Conservation (phyloP, 64 coral and sea anemone species). For the Dendrophyllia cribrosa region DNA sequence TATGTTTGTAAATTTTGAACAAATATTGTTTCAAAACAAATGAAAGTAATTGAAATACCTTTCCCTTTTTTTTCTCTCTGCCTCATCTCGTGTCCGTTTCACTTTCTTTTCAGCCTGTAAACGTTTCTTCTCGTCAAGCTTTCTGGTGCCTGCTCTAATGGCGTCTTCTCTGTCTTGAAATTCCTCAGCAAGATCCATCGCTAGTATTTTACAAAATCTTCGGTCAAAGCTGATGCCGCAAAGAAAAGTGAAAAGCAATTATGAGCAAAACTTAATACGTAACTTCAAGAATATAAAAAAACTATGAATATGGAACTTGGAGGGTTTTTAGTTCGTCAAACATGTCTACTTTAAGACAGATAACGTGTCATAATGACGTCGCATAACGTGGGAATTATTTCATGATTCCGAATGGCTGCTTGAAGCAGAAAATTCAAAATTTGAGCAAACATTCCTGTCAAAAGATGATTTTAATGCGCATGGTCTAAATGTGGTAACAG, state of each 20-base stretch:
- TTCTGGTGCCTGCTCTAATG: neutral
- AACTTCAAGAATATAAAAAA: too few species aligned
- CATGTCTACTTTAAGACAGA: too few species aligned
- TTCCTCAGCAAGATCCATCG: neutral
- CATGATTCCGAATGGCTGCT: too few species aligned
- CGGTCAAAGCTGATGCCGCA: slow-evolving; percentile 43
- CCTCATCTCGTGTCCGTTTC: slow-evolving; percentile 2
- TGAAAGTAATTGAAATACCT: neutral
- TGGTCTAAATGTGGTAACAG: too few species aligned
- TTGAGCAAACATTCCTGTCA: too few species aligned
- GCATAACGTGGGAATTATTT: too few species aligned
- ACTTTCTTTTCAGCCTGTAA: neutral
- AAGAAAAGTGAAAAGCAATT: neutral
- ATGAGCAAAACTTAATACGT: neutral
- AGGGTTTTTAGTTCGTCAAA: too few species aligned
- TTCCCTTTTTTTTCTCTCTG: neutral
- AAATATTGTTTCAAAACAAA: neutral
- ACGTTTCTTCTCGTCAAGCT: neutral
- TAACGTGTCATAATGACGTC: too few species aligned
- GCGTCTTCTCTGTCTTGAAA: slow-evolving; percentile 2
- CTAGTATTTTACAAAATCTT: slow-evolving; percentile 16
- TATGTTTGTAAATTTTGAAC: too few species aligned
- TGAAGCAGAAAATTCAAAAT: too few species aligned
- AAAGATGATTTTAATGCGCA: too few species aligned
- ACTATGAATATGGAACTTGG: too few species aligned